phyloP scores from a whole-genome alignment of 1,140 invertebrate genomes.

The Drosophila quadrilineata region DNA sequence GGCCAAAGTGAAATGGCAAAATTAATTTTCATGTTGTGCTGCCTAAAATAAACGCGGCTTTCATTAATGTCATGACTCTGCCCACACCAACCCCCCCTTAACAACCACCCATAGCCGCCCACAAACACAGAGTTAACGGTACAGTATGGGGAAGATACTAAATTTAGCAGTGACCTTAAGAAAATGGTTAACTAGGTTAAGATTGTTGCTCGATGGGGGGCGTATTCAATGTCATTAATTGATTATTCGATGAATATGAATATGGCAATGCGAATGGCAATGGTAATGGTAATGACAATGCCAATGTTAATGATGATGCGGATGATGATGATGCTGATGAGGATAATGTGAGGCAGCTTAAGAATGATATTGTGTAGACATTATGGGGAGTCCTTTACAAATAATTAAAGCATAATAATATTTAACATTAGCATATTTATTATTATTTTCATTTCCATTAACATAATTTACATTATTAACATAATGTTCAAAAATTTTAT shows the following conservation, averaged over 20 bases:
- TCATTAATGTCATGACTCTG: constrained; percentile 36
- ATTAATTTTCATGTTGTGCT: constrained; percentile 43
- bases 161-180: constrained; percentile 7
- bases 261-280: neutral
- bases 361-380: neutral
- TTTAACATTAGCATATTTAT: no score
- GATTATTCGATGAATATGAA: no score
- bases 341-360: neutral
- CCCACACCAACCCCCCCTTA: no score
- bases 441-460: no score
- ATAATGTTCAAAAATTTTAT: no score
- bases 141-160: neutral
- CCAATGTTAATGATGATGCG: no score
- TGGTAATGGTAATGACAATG: neutral
- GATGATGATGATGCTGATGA: neutral
- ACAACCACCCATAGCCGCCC: neutral
- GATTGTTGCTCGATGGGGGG: neutral
- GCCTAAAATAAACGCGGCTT: constrained; percentile 39
- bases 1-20: constrained; percentile 23
- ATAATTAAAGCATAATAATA: no score
- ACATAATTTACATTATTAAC: no score
- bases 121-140: neutral
- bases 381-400: no score
- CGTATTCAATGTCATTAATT: constrained; percentile 22
- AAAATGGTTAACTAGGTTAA: constrained; percentile 1